phyloP scores from a whole-genome alignment of 2,113 vertebrate species.

The Perognathus longimembris region DNA sequence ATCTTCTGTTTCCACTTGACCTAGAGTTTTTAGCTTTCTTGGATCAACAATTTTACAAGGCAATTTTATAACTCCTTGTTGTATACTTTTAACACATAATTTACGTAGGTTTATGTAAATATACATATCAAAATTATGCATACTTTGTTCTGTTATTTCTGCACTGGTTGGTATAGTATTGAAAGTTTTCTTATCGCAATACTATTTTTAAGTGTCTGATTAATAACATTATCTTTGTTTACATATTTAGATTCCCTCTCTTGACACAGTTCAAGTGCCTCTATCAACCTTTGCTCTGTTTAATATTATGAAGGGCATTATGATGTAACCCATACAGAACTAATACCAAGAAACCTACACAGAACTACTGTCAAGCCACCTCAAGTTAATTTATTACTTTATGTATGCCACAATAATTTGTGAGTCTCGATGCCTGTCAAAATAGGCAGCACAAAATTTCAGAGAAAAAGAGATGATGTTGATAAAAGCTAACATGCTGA shows the following conservation, averaged over 20 bases:
- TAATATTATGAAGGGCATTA: neutral
- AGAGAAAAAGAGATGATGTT: neutral
- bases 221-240: neutral
- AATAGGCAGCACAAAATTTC: neutral
- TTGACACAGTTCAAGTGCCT: neutral
- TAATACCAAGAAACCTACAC: neutral
- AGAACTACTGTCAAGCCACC: too few relatives aligned
- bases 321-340: neutral
- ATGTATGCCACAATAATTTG: neutral
- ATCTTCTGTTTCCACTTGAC: neutral
- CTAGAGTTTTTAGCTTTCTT: neutral
- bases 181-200: neutral
- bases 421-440: slow-evolving; percentile 5
- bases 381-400: neutral
- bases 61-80: neutral
- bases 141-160: neutral
- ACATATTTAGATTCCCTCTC: neutral
- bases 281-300: neutral
- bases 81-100: neutral
- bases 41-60: neutral
- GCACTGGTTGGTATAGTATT: neutral
- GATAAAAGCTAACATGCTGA: neutral
- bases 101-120: neutral
- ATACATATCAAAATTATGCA: neutral
- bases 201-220: neutral